Evolutionary conservation across 1,140 invertebrate species (phyloP), one percentile per base, ranked within the genome.

Genomic region (Sycophaga agraensis): DNA sequence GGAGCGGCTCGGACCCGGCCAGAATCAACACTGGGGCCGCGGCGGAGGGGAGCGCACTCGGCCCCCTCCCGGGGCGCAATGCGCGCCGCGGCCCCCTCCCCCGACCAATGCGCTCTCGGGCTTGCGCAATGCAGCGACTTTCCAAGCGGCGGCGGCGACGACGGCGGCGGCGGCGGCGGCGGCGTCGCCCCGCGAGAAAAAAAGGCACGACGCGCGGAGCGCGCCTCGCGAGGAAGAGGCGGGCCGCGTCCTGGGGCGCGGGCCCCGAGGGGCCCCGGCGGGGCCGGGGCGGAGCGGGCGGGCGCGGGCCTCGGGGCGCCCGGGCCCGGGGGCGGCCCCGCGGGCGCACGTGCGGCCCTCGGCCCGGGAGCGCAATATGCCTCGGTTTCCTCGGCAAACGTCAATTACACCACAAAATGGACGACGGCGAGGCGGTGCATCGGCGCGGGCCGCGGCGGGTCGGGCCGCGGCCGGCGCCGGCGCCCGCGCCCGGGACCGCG

Each of bases 71-170:
- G 67, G 64, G 58, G 61, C 45, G 40, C n/a, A n/a, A n/a, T n/a
- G n/a, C n/a, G n/a, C n/a, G n/a, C n/a, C 40, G 37, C 12, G 1
- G 53, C 21, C 35, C 34, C 35, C 50, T 11, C 48, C 3, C 28
- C 31, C 28, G 11, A 2, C 62, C 58, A 58, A 59, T 64, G 73
- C 72, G 65, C 64, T 66, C 59, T 61, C 63, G 63, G 72, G 71
- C 69, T 76, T 77, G 75, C 75, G 75, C 74, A 77, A 77, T 75
- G 72, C 58, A 70, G 66, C 66, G 73, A 77, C 72, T 74, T 74
- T 75, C 70, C 26, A 49, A 49, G 16, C 46, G 45, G n/a, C 45
- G 45, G 45, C 24, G 17, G 12, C 45, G 24, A 12, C 45, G n/a
- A 19, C 28, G 11, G 28, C 28, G 14, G 35, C 35, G 35, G 14